phyloP scores from a whole-genome alignment of 2,888 invertebrate genomes.

The Tuta absoluta region DNA sequence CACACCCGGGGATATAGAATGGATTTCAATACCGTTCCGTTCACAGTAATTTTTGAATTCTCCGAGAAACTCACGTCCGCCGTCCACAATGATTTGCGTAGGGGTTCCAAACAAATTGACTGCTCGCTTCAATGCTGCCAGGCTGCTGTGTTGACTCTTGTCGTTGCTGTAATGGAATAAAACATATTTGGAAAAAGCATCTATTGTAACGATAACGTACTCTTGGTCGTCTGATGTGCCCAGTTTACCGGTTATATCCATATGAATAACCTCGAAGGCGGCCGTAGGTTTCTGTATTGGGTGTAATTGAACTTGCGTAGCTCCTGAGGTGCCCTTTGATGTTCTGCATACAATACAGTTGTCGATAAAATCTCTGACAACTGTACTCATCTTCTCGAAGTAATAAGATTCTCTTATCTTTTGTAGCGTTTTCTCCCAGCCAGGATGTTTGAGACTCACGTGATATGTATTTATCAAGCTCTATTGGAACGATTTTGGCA shows the following conservation, averaged over 20 bases:
- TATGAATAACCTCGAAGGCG: conserved; percentile 30
- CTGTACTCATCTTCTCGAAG: conserved; percentile 30
- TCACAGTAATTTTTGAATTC: conserved; percentile 36
- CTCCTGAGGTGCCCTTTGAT: conserved; percentile 36
- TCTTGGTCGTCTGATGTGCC: conserved; percentile 23
- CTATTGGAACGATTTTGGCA: conserved; percentile 40
- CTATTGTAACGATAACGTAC: conserved; percentile 36
- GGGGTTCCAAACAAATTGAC: conserved; percentile 35
- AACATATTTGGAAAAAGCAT: conserved; percentile 35
- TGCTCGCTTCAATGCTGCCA: conserved; percentile 31
- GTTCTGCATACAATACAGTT: conserved; percentile 36
- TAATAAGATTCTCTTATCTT: conserved; percentile 32
- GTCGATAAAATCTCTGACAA: conserved; percentile 28
- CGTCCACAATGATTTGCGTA: conserved; percentile 35
- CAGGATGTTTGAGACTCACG: conserved; percentile 33
- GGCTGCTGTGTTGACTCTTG: conserved; percentile 24
- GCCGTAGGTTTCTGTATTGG: conserved; percentile 32
- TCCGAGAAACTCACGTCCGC: conserved; percentile 35
- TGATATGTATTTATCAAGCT: conserved; percentile 38
- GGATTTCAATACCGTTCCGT: conserved; percentile 31
- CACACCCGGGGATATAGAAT: conserved; percentile 35
- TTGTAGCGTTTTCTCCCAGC: conserved; percentile 40
- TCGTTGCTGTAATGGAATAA: conserved; percentile 29
- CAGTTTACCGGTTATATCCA: conserved; percentile 38
- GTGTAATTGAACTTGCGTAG: conserved; percentile 35